Evolutionary conservation across 2,797 vertebrate species (phyloP), one percentile per base, ranked within the genome.

Genomic region (Coregonus sp.): DNA sequence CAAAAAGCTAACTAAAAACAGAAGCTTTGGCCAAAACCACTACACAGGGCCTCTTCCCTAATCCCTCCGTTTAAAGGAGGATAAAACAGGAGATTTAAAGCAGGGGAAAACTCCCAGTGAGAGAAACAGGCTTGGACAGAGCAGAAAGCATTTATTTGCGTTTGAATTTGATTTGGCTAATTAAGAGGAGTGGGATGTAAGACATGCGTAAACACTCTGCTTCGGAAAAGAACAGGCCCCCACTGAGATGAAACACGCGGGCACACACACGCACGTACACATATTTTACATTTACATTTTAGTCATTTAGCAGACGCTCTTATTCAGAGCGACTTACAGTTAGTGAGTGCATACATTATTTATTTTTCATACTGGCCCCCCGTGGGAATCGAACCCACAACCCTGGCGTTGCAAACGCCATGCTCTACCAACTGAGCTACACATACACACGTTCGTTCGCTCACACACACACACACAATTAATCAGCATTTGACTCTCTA

Each of bases 111-210:
- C 54, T 70, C 54, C 72, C 35, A 56, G 31, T 56, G 61, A 25
- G 9, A 47, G 12, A 31, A 47, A 83, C 91, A 88, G 80, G 89
- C 88, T 80, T 87, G 80, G 84, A 90, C 90, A 88, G 78, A 86
- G 70, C 63, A 70, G 83, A 79, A 15, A 70, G 68, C 68, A 86
- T 89, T 87, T 82, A 89, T 80, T 83, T 50, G 66, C 76, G 80
- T 89, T 89, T 89, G 88, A 89, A 83, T 87, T 86, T 86, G 87
- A 89, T 81, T 88, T 82, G 85, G 76, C 89, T 92, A 93, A 94
- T 94, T 92, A 89, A 69, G 78, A 63, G 14, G 72, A 83, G 85
- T 86, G 82, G 86, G 85, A 73, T 89, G 87, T 88, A 87, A 89
- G 89, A 63, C 67, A 50, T 82, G 77, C 59, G 70, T 87, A 88